Evolutionary conservation across 1,140 invertebrate species (phyloP).

Genomic region (Saxidomus purpurata): DNA sequence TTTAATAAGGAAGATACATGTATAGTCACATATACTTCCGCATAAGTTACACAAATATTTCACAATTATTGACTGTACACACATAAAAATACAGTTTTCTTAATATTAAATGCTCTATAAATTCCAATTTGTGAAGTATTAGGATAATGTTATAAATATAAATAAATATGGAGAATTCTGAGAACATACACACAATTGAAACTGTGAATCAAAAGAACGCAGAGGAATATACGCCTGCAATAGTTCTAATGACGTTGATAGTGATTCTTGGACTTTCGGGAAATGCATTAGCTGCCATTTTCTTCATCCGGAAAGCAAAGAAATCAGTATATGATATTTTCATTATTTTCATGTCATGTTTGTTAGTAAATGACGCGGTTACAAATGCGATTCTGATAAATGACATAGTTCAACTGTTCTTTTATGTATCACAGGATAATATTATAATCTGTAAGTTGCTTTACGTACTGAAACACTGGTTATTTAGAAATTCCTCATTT

Average conservation of each 20-base stretch:
- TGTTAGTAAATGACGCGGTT: neutral
- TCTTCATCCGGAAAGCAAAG: neutral
- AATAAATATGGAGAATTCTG: no score
- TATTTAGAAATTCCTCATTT: neutral
- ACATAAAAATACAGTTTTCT: no score
- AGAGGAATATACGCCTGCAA: neutral
- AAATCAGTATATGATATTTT: neutral
- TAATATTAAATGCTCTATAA: no score
- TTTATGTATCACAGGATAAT: neutral
- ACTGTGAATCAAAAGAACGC: neutral
- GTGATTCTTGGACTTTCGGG: neutral
- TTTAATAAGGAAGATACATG: no score
- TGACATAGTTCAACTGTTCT: neutral
- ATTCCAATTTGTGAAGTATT: no score
- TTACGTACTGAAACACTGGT: neutral
- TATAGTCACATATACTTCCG: no score
- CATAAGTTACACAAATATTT: no score
- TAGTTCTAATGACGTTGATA: neutral
- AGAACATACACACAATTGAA: neutral
- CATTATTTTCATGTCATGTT: neutral
- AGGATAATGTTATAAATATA: no score
- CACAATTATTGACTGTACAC: no score
- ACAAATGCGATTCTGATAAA: neutral
- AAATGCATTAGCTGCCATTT: neutral
- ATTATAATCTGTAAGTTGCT: neutral